Conservation (phyloP, 1,140 invertebrate species). For the Philopotamus ludificatus region DNA sequence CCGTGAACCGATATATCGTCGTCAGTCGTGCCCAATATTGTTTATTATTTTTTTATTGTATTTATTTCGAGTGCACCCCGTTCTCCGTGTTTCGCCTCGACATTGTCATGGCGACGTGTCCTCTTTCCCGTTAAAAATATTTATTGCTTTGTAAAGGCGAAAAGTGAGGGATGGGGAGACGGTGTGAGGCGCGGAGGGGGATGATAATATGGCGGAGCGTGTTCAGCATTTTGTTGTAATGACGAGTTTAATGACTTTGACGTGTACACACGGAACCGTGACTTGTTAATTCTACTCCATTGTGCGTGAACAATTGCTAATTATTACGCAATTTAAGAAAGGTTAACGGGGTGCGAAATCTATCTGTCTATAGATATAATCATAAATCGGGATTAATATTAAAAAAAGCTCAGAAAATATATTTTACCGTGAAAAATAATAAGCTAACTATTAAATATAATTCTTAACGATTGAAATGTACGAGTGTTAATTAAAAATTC, state of each 20-base stretch:
- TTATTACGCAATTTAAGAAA: conserved; percentile 23
- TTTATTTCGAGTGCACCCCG: background rate
- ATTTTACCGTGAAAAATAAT: background rate
- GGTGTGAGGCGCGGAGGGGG: no score
- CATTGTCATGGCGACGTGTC: conserved; percentile 14
- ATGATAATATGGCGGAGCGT: background rate
- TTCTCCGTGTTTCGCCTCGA: conserved; percentile 10
- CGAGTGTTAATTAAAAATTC: no score
- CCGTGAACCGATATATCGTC: background rate
- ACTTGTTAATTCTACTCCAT: conserved; percentile 33
- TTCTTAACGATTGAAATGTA: no score
- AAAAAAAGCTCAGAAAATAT: background rate
- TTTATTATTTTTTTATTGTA: background rate
- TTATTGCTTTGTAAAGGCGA: background rate
- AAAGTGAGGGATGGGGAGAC: no score
- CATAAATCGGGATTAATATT: background rate
- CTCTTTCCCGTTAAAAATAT: conserved; percentile 2
- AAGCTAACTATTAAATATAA: no score
- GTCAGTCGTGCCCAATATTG: background rate
- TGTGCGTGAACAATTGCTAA: conserved; percentile 31
- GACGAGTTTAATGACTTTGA: conserved; percentile 20
- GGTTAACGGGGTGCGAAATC: background rate
- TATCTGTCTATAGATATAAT: background rate
- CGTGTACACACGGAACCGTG: background rate
- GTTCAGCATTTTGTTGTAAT: background rate